A percentile compares a stretch with the other conserved stretches of the same genome.
Evolutionary conservation across 2,113 vertebrate species (phyloP).

Genomic region (Brachyistius frenatus): DNA sequence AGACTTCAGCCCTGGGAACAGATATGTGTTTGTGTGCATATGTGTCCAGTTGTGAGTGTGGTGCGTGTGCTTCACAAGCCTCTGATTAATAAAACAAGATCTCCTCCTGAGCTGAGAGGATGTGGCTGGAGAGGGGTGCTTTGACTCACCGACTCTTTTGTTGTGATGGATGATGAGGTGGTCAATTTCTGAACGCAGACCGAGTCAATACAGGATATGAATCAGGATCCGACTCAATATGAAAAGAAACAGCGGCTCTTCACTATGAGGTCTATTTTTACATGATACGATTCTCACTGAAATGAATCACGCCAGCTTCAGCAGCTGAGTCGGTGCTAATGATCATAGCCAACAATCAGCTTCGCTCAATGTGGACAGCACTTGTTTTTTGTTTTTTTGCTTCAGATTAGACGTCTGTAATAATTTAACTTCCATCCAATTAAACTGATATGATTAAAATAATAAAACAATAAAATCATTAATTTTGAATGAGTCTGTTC

Average conservation of each 20-base stretch:
- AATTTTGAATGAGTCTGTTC: no score
- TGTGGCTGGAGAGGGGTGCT: conserved; percentile 60
- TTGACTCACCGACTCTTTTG: conserved; percentile 72
- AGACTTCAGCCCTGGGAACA: neutral
- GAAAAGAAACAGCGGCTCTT: conserved; percentile 36
- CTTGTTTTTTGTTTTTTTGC: no score
- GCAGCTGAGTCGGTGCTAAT: conserved; percentile 43
- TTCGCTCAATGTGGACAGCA: neutral
- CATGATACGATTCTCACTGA: conserved; percentile 16
- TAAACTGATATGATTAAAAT: no score
- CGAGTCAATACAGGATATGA: conserved; percentile 75
- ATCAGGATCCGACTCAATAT: conserved; percentile 69
- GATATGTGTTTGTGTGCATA: conserved; percentile 20
- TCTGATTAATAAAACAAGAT: conserved; percentile 58
- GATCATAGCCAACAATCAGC: conserved; percentile 28
- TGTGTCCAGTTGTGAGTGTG: conserved; percentile 29
- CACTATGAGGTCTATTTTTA: conserved; percentile 62
- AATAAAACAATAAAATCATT: no score
- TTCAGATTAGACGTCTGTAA: no score
- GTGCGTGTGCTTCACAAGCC: conserved; percentile 32
- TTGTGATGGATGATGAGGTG: conserved; percentile 68
- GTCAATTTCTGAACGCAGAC: conserved; percentile 55
- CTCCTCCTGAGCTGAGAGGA: conserved; percentile 61
- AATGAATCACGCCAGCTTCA: conserved; percentile 51
- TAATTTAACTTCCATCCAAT: no score